Evolutionary conservation across 2,888 invertebrate species (phyloP), one percentile per base, ranked within the genome.

Genomic region (Mimachlamys varia): DNA sequence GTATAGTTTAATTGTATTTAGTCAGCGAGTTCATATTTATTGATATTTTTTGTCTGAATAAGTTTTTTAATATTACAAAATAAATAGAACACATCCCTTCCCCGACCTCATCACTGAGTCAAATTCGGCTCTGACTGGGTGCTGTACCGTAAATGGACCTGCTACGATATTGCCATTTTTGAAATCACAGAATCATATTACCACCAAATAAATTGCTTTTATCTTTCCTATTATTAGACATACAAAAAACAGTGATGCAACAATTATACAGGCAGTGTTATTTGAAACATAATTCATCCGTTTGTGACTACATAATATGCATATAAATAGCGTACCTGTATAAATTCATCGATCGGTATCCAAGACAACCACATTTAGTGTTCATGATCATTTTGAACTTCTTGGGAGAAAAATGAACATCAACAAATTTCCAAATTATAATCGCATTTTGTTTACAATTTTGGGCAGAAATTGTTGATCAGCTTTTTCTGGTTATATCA

Each of bases 21-120:
- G 76, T 76, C 76, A 76, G 76, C 76, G 76, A 76, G 76, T 76
- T 76, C 76, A 76, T 76, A 76, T 76, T 76, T 76, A 76, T 76
- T 76, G 76, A 76, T 76, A 76, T 76, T 76, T 76, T 76, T 76
- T 22, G 76, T 76, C 76, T 53, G 53, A 53, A 76, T 27, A 76
- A 22, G 10, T 76, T 76, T 62, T 62, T 76, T 76, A 76, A 76
- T 33, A 76, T 76, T 76, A 58, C 19, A 10, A 19, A 22, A 53
- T 53, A 19, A 22, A 53, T 53, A 53, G 53, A 53, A 53, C 53
- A 27, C 76, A 76, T 76, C 76, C 76, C 27, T 33, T 3, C 76
- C 76, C 22, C 33, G 76, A 76, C 76, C 76, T 76, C 17, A 17
- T 76, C 76, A 76, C 27, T 22, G 76, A 27, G 76, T 33, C 76